phyloP scores from a whole-genome alignment of 2,888 invertebrate species.

The Drosophila demipolita region DNA sequence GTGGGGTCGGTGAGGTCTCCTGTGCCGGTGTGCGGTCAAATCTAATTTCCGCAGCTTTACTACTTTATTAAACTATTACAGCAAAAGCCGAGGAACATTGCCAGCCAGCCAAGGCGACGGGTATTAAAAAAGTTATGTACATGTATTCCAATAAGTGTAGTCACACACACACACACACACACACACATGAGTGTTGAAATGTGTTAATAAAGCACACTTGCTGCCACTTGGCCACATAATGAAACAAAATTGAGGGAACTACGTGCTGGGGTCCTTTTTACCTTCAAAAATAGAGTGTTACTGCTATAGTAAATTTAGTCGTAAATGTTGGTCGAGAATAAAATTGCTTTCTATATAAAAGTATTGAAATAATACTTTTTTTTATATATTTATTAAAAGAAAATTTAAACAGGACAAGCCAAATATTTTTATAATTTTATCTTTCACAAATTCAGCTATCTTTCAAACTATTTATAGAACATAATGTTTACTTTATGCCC shows the following conservation, averaged over 20 bases:
- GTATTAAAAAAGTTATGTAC: constrained; percentile 78
- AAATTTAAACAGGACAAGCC: not conserved
- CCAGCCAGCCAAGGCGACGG: constrained; percentile 42
- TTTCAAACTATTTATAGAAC: not conserved
- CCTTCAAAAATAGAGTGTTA: constrained; percentile 30
- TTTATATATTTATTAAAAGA: too few relatives aligned
- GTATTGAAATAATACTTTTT: too few relatives aligned
- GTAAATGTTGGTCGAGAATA: not conserved
- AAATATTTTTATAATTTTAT: not conserved
- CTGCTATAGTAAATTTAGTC: constrained; percentile 22
- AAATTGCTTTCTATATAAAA: not conserved
- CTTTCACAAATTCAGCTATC: not conserved
- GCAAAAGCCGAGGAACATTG: constrained; percentile 59
- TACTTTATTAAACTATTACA: constrained; percentile 82
- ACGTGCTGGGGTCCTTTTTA: constrained; percentile 53
- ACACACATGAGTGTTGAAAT: constrained; percentile 47
- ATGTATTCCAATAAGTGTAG: constrained; percentile 44
- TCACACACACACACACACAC: constrained; percentile 9
- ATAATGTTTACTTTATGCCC: not conserved
- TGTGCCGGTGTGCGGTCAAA: constrained; percentile 76
- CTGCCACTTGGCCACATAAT: constrained; percentile 78
- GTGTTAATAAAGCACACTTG: constrained; percentile 82
- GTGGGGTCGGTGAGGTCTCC: constrained; percentile 30
- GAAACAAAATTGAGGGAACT: constrained; percentile 75
- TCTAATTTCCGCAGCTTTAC: constrained; percentile 82